Evolutionary conservation across 2,888 invertebrate species (phyloP), one percentile per base, ranked within the genome.

Genomic region (Drosophila algonquin): DNA sequence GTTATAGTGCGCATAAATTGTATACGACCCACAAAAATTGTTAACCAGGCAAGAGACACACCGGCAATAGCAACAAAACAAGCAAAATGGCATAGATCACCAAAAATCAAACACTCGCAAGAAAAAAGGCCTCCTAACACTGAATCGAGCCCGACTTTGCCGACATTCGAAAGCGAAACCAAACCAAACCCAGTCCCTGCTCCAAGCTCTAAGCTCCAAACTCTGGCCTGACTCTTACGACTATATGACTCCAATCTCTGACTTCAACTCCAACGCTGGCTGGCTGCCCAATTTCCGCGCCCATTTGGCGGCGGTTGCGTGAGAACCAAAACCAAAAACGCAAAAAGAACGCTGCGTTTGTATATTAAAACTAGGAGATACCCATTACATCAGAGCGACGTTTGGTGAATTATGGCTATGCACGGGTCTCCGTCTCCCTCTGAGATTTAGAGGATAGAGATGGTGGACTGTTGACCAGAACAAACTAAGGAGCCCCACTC

Each of bases 1-100:
- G 81, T 75, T 69, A 75, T 74, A 81, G 84, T 84, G 81, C 87
- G 81, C 81, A 81, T 87, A 82, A 82, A 82, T 82, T 87, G 88
- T 68, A 9, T 18, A 63, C 87, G 82, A 87, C 87, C 85, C 75
- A 85, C 82, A 82, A 81, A 85, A 21, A 54, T 40, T 40, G 40
- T 40, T 40, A 5, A 2, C 14, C 30, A 18, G 18, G 52, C 32
- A 30, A 40, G 40, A 52, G 35, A 65, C 65, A 77, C 71, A 63
- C 12, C 35, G 10, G 35, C 35, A 35, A 12, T 12, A 4, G 35
- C 35, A 35, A 12, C 80, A 79, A 79, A 73, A 63, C 80, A 63
- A 77, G 67, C 78, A 58, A 81, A 68, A 52, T 61, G 16, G 46
- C 65, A 56, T 51, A 69, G 69, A 68, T 67, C 69, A 68, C 10